Percentiles rank a stretch among this genome's conserved stretches.
These are phyloP conservation scores for Brienomyrus longianalis DNA, from an alignment of 2,113 vertebrate genomes.

Conservation along the genomic window DNA sequence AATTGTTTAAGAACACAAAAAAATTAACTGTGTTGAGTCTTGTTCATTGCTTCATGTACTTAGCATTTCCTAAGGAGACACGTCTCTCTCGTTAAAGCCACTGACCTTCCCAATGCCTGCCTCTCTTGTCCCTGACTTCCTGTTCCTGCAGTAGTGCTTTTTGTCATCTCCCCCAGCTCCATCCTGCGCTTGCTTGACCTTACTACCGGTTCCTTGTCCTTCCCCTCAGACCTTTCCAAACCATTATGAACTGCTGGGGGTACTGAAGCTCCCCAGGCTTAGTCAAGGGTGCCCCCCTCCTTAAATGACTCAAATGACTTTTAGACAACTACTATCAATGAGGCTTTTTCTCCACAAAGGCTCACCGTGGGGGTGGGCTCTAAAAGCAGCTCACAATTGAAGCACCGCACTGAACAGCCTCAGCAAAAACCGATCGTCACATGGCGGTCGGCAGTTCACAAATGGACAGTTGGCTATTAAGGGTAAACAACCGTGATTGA, in stretches of 20 bases:
- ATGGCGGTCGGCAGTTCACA: not conserved
- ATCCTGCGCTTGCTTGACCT: not conserved
- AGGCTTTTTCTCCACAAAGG: not conserved
- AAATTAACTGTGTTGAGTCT: not conserved
- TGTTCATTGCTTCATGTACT: not conserved
- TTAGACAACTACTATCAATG: not conserved
- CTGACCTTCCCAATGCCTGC: not conserved
- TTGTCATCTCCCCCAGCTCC: not conserved
- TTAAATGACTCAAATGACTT: not conserved
- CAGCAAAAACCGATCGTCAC: not conserved
- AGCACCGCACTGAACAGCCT: not conserved
- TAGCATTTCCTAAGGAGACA: not conserved
- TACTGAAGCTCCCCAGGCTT: not conserved
- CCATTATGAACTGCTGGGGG: not conserved
- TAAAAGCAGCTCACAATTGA: not conserved
- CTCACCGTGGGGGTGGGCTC: not conserved
- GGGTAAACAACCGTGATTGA: not conserved
- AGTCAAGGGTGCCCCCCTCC: not conserved
- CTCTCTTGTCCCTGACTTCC: not conserved
- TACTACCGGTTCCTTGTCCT: not conserved
- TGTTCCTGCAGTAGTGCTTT: not conserved
- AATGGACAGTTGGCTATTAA: not conserved
- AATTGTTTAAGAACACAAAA: not conserved
- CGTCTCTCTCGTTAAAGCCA: not conserved
- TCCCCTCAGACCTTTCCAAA: not conserved